Evolutionary conservation across 92 coral and sea anemone species (phyloP), one percentile per base, ranked within the genome.

Genomic region (Palythoa grandis): DNA sequence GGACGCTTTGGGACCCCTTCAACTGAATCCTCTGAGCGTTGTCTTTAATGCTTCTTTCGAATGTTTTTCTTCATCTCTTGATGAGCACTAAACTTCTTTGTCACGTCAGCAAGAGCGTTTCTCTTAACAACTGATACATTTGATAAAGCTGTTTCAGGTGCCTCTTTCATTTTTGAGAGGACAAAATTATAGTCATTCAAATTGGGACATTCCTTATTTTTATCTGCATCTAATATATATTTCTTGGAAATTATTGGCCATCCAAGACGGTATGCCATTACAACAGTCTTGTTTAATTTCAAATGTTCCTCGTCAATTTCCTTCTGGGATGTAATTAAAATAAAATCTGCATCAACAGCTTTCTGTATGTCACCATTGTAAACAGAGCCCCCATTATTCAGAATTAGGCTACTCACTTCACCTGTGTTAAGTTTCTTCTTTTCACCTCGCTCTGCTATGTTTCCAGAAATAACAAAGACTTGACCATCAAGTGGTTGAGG

Each of bases 101-200:
- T n/a, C n/a, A n/a, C n/a, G n/a, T n/a, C n/a, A n/a, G n/a, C n/a
- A n/a, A n/a, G n/a, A n/a, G n/a, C n/a, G n/a, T n/a, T n/a, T n/a
- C n/a, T n/a, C n/a, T n/a, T n/a, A n/a, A n/a, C n/a, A n/a, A n/a
- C n/a, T n/a, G n/a, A n/a, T 69, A 69, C 73, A 23, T 20, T 69
- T 69, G 73, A 24, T 69, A 69, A 69, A 69, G 73, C 73, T 7
- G 73, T 69, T 69, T 69, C 73, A 69, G 73, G 73, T 23, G 73
- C 73, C 43, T 69, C 73, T 69, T 69, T 69, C 39, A 69, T 69
- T 37, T 69, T 69, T 23, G 73, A 69, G 10, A 69, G 73, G 17
- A 68, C 70, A n/a, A n/a, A n/a, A n/a, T 58, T 58, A 58, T 58
- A 58, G 65, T 58, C 16, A 58, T 58, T 58, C 5, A 58, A 15